phyloP scores from a whole-genome alignment of 2,113 vertebrate species.

The Salvelinus fontinalis region DNA sequence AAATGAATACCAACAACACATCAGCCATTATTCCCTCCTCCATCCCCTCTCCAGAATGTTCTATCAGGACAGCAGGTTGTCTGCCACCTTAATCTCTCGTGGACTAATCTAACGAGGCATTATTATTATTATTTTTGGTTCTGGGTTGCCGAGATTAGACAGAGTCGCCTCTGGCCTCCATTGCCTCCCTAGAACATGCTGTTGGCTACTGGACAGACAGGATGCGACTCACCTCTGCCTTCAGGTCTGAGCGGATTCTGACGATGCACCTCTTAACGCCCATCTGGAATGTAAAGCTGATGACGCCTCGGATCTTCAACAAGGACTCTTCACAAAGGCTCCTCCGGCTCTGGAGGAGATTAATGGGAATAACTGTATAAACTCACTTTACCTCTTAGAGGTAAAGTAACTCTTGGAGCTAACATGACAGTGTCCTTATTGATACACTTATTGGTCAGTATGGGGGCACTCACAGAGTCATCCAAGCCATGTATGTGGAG shows the following conservation, averaged over 20 bases:
- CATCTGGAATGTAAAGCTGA: slow-evolving; percentile 98
- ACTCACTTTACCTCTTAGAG: too few relatives aligned
- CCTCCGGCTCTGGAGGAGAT: slow-evolving; percentile 78
- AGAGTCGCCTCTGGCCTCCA: too few relatives aligned
- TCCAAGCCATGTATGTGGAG: slow-evolving; percentile 91
- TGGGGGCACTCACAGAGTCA: slow-evolving; percentile 80
- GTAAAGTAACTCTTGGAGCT: too few relatives aligned
- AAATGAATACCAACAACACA: not conserved
- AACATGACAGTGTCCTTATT: too few relatives aligned
- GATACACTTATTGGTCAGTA: not conserved
- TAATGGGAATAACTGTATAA: not conserved
- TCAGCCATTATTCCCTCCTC: not conserved
- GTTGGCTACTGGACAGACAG: too few relatives aligned
- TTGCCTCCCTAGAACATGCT: too few relatives aligned
- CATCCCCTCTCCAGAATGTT: too few relatives aligned
- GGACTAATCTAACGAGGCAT: too few relatives aligned
- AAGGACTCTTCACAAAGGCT: slow-evolving; percentile 89
- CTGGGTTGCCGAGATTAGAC: too few relatives aligned
- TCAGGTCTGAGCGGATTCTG: slow-evolving; percentile 89
- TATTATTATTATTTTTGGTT: too few relatives aligned
- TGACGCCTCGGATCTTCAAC: slow-evolving; percentile 92
- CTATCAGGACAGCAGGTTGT: too few relatives aligned
- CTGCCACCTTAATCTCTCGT: too few relatives aligned
- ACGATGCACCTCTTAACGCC: slow-evolving; percentile 88
- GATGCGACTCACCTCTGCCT: slow-evolving; percentile 81